phyloP scores from a whole-genome alignment of 1,140 invertebrate species.

The Dreissena polymorpha region DNA sequence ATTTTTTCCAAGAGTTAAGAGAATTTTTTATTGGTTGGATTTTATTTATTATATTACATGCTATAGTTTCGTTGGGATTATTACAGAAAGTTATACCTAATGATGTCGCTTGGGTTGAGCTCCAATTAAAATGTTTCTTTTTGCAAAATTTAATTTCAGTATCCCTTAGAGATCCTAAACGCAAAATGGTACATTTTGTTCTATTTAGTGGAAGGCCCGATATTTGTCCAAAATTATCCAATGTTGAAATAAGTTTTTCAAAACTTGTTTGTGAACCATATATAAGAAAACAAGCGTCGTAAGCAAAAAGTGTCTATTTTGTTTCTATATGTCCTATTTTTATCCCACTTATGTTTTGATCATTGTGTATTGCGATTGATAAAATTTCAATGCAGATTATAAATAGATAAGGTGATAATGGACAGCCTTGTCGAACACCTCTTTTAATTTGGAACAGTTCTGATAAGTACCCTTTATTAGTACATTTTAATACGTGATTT shows the following conservation, averaged over 20 bases:
- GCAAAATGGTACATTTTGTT: background rate
- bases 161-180: conserved; percentile 5
- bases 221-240: conserved; percentile 3
- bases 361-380: too few species aligned
- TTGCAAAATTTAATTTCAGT: conserved; percentile 8
- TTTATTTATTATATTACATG: conserved; percentile 1
- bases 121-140: background rate
- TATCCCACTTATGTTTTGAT: too few species aligned
- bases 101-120: background rate
- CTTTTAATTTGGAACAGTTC: conserved; percentile 5
- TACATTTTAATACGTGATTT: background rate
- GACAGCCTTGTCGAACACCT: conserved; percentile 8
- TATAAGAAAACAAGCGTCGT: too few species aligned
- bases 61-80: background rate
- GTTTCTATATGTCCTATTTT: too few species aligned
- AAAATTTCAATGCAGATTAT: too few species aligned
- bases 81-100: conserved; percentile 9
- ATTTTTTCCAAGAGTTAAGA: background rate
- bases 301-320: too few species aligned
- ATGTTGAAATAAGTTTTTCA: too few species aligned
- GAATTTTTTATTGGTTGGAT: background rate
- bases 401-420: background rate
- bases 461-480: conserved; percentile 1
- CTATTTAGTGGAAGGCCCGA: conserved; percentile 2
- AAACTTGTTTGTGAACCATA: too few species aligned